Evolutionary conservation across 2,888 invertebrate genomes (phyloP).

Genomic region (Pharmacophagus antenor): DNA sequence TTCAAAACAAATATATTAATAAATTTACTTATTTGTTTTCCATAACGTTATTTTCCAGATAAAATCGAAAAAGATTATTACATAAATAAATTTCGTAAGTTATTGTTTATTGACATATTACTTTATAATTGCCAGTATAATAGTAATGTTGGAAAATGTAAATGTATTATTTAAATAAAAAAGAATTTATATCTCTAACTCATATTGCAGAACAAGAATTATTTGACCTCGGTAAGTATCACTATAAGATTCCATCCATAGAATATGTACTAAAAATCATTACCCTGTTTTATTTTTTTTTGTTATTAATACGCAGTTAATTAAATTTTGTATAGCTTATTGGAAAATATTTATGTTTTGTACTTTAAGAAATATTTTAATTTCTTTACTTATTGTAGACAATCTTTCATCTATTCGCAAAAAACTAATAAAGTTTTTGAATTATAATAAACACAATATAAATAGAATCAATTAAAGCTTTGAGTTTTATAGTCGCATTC

Average conservation of each 20-base stretch:
- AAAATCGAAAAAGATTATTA: conserved; percentile 20
- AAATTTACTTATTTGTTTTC: background rate
- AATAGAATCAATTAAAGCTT: background rate
- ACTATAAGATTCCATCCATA: background rate
- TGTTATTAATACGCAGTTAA: too few relatives aligned
- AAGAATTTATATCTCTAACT: too few relatives aligned
- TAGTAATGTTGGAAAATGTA: background rate
- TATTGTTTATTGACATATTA: background rate
- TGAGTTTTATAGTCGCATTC: background rate
- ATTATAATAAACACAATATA: background rate
- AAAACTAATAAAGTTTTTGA: background rate
- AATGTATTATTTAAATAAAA: background rate
- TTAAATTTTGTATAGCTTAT: too few relatives aligned
- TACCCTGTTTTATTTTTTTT: too few relatives aligned
- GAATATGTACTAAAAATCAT: too few relatives aligned
- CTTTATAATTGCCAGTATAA: background rate
- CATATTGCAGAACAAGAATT: conserved; percentile 8
- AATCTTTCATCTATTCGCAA: too few relatives aligned
- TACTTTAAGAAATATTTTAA: too few relatives aligned
- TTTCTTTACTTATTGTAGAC: too few relatives aligned
- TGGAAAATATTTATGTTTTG: too few relatives aligned
- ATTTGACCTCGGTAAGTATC: conserved; percentile 18
- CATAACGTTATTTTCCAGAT: background rate
- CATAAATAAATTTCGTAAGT: conserved; percentile 21
- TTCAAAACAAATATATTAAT: background rate